Conservation (phyloP, 2,797 vertebrate genomes). For the Champsocephalus esox region DNA sequence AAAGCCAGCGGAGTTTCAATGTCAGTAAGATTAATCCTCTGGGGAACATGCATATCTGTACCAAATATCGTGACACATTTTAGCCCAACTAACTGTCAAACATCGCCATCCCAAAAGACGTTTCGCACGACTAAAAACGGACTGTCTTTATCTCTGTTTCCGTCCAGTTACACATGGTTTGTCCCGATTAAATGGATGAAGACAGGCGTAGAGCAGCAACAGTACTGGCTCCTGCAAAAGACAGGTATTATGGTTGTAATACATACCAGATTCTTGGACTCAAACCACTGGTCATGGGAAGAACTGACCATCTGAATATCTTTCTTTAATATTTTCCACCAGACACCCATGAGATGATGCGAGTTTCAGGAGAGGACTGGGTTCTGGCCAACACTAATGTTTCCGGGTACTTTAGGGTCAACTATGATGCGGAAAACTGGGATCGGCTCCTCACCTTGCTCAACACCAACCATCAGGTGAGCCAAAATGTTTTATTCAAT, state of each 20-base stretch:
- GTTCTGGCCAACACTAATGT: slow-evolving; percentile 90
- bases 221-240: slow-evolving; percentile 85
- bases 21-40: neutral
- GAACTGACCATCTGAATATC: neutral
- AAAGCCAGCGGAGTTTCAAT: neutral
- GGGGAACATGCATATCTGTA: neutral
- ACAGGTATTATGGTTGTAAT: slow-evolving; percentile 69
- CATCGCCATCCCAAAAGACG: too few species aligned
- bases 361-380: slow-evolving; percentile 69
- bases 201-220: fast-evolving
- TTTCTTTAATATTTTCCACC: neutral
- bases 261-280: neutral
- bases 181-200: slow-evolving; percentile 89
- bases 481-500: neutral
- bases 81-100: too few species aligned
- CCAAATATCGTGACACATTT: neutral
- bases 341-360: slow-evolving; percentile 51
- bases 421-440: slow-evolving; percentile 94
- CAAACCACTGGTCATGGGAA: neutral
- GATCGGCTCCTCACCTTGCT: slow-evolving; percentile 85
- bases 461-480: slow-evolving; percentile 65
- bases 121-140: too few species aligned
- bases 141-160: slow-evolving; percentile 16
- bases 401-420: slow-evolving; percentile 93
- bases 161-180: slow-evolving; percentile 91